A percentile compares a stretch with the other conserved stretches of the same genome.
phyloP scores from a whole-genome alignment of 2,113 vertebrate species.

The Amphiprion percula region DNA sequence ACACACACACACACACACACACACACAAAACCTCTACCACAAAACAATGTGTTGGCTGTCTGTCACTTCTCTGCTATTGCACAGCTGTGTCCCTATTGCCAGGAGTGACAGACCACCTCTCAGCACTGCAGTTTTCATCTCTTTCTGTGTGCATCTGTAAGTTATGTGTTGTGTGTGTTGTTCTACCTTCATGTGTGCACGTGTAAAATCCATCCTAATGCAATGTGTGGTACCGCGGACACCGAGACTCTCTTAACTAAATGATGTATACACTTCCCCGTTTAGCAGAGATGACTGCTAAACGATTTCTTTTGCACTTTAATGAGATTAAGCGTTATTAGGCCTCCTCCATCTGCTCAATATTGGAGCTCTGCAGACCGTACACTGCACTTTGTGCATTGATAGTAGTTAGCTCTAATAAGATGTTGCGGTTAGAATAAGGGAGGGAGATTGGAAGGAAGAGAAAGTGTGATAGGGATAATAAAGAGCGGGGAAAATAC shows the following conservation, averaged over 20 bases:
- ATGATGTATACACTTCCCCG: conserved; percentile 28
- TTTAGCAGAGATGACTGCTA: conserved; percentile 27
- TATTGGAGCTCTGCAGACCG: conserved; percentile 22
- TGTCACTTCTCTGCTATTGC: conserved; percentile 38
- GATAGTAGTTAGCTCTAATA: conserved; percentile 44
- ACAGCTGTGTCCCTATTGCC: conserved; percentile 41
- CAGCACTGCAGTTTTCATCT: conserved; percentile 11
- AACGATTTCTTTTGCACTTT: conserved; percentile 48
- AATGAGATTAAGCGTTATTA: conserved; percentile 57
- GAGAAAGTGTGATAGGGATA: not conserved
- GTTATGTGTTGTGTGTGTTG: not conserved
- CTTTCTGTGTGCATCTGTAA: conserved; percentile 13
- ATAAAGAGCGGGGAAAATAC: not conserved
- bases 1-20: not conserved
- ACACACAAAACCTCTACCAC: conserved; percentile 3
- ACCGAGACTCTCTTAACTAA: conserved; percentile 30
- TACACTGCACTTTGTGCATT: conserved; percentile 15
- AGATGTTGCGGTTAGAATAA: not conserved
- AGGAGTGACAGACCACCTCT: conserved; percentile 25
- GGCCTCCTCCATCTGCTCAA: conserved; percentile 54
- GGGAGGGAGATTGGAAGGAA: not conserved
- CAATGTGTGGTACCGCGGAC: conserved; percentile 13
- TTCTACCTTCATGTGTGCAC: not conserved
- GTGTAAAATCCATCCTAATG: conserved; percentile 14
- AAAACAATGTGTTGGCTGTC: conserved; percentile 31